Evolutionary conservation across 2,888 invertebrate genomes (phyloP).

Genomic region (Dromius quadrimaculatus): DNA sequence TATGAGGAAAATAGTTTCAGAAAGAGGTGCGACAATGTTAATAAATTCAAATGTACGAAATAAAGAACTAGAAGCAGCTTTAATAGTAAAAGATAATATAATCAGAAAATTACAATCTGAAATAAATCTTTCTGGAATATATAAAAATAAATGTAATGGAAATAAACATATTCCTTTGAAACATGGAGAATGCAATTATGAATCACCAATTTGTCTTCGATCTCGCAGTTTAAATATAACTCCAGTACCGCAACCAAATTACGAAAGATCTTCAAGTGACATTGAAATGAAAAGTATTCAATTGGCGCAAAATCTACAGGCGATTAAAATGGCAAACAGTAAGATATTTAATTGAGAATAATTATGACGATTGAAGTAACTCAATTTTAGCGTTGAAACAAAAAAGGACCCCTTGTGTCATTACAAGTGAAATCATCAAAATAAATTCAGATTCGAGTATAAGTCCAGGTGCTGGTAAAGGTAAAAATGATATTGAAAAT

Average conservation of each 20-base stretch:
- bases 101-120: slow-evolving; percentile 55
- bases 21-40: slow-evolving; percentile 56
- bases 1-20: slow-evolving; percentile 55
- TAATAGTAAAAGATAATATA: slow-evolving; percentile 53
- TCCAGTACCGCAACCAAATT: slow-evolving; percentile 14
- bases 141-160: slow-evolving; percentile 35
- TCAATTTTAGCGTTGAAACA: no score
- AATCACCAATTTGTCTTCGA: slow-evolving; percentile 7
- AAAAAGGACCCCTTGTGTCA: no score
- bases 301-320: slow-evolving; percentile 36
- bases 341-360: no score
- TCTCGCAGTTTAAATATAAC: slow-evolving; percentile 35
- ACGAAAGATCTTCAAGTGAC: slow-evolving; percentile 32
- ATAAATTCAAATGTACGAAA: slow-evolving; percentile 55
- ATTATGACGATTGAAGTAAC: no score
- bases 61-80: slow-evolving; percentile 52
- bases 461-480: no score
- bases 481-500: slow-evolving; percentile 4
- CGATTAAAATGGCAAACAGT: slow-evolving; percentile 37
- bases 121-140: slow-evolving; percentile 54
- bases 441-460: no score
- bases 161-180: slow-evolving; percentile 24
- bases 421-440: no score
- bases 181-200: slow-evolving; percentile 3
- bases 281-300: slow-evolving; percentile 30